Base-by-base conservation (phyloP, 2,888 invertebrate species). In the Tinea pellionella region DNA sequence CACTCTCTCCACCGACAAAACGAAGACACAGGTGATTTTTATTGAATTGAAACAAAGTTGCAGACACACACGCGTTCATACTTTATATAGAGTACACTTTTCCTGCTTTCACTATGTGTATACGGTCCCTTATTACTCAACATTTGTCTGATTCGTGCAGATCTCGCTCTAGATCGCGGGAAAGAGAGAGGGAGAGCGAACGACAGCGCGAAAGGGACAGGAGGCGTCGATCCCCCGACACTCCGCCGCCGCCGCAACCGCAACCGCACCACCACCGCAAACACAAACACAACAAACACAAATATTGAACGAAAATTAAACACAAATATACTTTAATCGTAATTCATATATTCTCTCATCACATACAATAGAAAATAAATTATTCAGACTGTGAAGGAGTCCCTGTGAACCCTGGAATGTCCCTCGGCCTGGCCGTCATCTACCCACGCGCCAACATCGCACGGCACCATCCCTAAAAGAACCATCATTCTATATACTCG, bases 221-320 rank as follows among this genome's bases (percentile, higher is more conserved):
- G 80, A 85, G 13, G 75, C 80, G 72, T 13, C 47, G 47, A 9
- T 47, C 47, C 2, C 15, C 47, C 13, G 47, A 47, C 13, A 80
- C 87, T 69, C 84, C 85, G 30, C 85, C 84, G 24, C n/a, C 81
- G 80, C 65, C 81, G 80, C 55, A 81, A 83, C 63, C 70, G 83
- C 60, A 85, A 85, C n/a, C n/a, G 24, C 81, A 80, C 65, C 81
- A 81, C 55, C 82, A 83, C 63, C 70, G 83, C 60, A 85, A 85
- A 62, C 86, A 86, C 65, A 87, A 87, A 64, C 87, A 87, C 64
- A 68, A 80, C 59, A 87, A 87, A 67, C 83, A 87, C 63, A 87
- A 86, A 66, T 85, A 86, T 69, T 85, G 65, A 24, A n/a, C n/a
- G n/a, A n/a, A n/a, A n/a, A 72, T 30, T 30, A 30, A 30, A 30